Evolutionary conservation across 2,797 vertebrate species (phyloP).

Genomic region (Muscicapa striata): DNA sequence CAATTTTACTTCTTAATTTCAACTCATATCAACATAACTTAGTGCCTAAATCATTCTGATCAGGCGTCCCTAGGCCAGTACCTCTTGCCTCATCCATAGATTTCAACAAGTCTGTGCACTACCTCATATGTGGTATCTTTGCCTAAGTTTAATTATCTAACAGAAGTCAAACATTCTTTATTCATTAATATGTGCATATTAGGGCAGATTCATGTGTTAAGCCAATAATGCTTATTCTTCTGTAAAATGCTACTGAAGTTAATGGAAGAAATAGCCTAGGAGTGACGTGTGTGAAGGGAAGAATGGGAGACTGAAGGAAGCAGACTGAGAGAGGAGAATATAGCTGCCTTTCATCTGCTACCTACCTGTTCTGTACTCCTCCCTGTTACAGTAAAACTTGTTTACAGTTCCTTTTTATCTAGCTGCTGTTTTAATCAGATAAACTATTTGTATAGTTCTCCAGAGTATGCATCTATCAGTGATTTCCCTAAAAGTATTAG

Average conservation of each 20-base stretch:
- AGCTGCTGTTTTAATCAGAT: not conserved
- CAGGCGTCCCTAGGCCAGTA: not conserved
- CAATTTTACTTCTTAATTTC: not conserved
- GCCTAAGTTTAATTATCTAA: not conserved
- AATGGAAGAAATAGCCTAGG: not conserved
- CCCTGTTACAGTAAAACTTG: not conserved
- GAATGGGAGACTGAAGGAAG: not conserved
- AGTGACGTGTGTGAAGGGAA: not conserved
- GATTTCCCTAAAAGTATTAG: not conserved
- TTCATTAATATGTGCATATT: not conserved
- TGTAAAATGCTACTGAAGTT: not conserved
- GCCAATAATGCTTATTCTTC: not conserved
- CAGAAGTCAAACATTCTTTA: not conserved
- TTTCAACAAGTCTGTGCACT: not conserved
- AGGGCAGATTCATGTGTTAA: not conserved
- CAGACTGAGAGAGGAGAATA: not conserved
- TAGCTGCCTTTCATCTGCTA: not conserved
- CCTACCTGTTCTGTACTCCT: not conserved
- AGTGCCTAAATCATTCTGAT: not conserved
- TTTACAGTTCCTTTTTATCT: not conserved
- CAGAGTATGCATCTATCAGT: not conserved
- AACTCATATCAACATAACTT: not conserved
- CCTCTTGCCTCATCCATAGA: not conserved
- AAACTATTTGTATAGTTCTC: not conserved
- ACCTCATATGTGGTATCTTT: not conserved